Conservation (phyloP, 2,888 invertebrate genomes). For the Oxytorus armatus region DNA sequence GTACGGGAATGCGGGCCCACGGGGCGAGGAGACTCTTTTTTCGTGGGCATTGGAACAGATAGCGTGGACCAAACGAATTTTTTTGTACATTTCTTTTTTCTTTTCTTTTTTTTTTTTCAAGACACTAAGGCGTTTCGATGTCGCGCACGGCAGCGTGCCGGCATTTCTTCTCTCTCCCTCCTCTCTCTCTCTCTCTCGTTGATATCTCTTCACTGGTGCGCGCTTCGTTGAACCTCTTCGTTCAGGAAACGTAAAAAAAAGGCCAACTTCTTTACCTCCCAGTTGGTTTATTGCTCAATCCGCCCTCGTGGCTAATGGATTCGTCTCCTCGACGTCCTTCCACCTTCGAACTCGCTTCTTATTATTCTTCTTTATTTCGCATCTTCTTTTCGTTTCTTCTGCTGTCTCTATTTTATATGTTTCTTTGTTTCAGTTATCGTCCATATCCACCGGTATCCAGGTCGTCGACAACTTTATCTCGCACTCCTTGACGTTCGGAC, state of each 20-base stretch:
- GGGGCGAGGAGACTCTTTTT: slow-evolving; percentile 76
- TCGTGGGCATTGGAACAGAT: slow-evolving; percentile 62
- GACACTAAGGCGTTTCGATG: slow-evolving; percentile 35
- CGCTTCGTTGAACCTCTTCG: slow-evolving; percentile 46
- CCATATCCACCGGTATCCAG: background rate
- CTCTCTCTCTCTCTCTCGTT: background rate
- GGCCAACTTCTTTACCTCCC: slow-evolving; percentile 81
- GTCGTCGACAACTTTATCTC: too few species aligned
- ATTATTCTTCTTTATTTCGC: slow-evolving; percentile 31
- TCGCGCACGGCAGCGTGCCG: slow-evolving; percentile 52
- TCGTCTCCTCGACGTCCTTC: slow-evolving; percentile 76
- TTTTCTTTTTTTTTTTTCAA: too few species aligned
- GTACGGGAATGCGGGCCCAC: slow-evolving; percentile 84
- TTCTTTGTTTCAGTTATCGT: slow-evolving; percentile 9
- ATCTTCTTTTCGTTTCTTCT: background rate
- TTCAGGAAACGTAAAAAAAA: slow-evolving; percentile 52
- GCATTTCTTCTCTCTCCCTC: slow-evolving; percentile 25
- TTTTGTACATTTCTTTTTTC: too few species aligned
- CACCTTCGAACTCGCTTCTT: slow-evolving; percentile 54
- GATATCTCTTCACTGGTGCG: slow-evolving; percentile 50
- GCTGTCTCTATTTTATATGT: slow-evolving; percentile 36
- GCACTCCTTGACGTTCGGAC: too few species aligned
- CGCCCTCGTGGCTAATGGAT: slow-evolving; percentile 83
- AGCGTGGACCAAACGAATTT: slow-evolving; percentile 25
- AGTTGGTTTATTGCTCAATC: slow-evolving; percentile 84